These are phyloP conservation scores for Heliangelus exortis DNA, from an alignment of 2,797 vertebrate genomes.

Conservation along the genomic window DNA sequence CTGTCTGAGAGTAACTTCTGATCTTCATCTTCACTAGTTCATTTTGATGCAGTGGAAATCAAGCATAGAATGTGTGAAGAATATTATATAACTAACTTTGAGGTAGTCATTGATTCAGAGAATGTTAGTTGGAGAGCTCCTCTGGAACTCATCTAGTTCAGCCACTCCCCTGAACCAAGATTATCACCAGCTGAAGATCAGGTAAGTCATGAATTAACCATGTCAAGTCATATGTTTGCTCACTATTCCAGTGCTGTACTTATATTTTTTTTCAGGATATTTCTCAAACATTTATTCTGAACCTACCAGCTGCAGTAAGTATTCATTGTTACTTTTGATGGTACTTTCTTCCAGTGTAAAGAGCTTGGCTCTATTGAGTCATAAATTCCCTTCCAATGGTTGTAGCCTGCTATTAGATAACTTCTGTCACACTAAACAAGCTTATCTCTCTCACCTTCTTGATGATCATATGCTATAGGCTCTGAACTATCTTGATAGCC, in stretches of 20 bases:
- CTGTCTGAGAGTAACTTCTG: background rate
- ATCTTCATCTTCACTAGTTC: background rate
- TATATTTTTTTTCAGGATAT: background rate
- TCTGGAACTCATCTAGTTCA: background rate
- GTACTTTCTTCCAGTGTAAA: background rate
- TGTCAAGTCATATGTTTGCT: background rate
- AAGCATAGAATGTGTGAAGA: background rate
- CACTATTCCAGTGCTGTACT: background rate
- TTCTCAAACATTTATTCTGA: background rate
- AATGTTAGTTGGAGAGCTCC: background rate
- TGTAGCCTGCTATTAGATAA: background rate
- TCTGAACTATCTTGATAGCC: background rate
- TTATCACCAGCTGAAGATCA: background rate
- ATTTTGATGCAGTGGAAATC: constrained; percentile 11
- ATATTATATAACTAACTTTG: constrained; percentile 22
- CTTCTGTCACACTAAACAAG: accelerated
- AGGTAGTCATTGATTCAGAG: constrained; percentile 5
- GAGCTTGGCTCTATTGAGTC: background rate
- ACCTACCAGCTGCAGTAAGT: background rate
- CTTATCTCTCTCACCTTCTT: background rate
- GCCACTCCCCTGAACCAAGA: background rate
- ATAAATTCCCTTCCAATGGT: background rate
- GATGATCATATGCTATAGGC: background rate
- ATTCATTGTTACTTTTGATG: background rate
- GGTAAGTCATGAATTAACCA: background rate